Evolutionary conservation across 2,888 invertebrate genomes (phyloP).

Genomic region (Ectemnius continuus): DNA sequence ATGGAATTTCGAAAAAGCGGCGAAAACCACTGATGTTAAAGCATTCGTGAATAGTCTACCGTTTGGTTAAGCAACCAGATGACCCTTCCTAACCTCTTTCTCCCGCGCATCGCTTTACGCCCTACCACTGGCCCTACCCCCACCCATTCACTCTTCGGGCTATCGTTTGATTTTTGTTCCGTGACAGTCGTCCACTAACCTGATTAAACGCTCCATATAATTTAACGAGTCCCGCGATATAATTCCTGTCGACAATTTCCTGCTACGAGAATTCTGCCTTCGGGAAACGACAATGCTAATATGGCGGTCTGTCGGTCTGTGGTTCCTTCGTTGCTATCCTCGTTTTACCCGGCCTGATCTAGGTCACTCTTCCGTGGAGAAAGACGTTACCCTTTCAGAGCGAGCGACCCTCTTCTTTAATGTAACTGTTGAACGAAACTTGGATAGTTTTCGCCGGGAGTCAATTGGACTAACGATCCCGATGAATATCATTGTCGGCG

Average conservation of each 20-base stretch:
- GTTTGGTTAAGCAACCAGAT: no score
- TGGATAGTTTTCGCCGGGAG: neutral
- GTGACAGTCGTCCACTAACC: slow-evolving; percentile 37
- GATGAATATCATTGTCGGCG: slow-evolving; percentile 2
- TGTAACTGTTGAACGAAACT: no score
- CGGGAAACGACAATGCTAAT: no score
- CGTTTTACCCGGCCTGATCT: no score
- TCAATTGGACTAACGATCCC: slow-evolving; percentile 22
- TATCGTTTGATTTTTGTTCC: slow-evolving; percentile 47
- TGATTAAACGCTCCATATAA: slow-evolving; percentile 57
- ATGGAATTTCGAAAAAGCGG: no score
- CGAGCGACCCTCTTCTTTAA: no score
- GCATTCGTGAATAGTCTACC: no score
- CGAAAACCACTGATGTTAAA: no score
- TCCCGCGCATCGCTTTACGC: neutral
- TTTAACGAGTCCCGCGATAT: slow-evolving; percentile 40
- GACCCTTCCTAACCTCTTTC: slow-evolving; percentile 29
- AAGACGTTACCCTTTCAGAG: no score
- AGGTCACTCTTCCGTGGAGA: no score
- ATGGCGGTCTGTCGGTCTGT: no score
- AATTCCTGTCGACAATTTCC: slow-evolving; percentile 26
- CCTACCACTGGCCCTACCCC: neutral
- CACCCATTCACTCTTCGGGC: neutral
- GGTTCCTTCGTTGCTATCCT: no score
- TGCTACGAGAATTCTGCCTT: slow-evolving; percentile 8